Percentiles rank a stretch among this genome's conserved stretches.
These are phyloP conservation scores for Heteropelma amictum DNA, from an alignment of 2,888 invertebrate genomes.

Conservation along the genomic window DNA sequence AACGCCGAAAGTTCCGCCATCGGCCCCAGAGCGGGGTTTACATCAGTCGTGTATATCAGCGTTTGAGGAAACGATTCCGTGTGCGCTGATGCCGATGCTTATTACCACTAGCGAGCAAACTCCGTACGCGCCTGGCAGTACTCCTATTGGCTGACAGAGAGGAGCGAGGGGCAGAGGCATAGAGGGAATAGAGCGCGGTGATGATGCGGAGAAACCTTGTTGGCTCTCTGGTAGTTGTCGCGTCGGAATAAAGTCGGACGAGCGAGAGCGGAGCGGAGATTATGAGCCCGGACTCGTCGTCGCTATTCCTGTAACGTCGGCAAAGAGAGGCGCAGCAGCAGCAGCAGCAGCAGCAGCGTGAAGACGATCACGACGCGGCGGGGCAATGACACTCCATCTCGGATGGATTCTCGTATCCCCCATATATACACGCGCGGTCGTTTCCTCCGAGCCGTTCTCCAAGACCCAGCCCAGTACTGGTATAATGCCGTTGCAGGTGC, in stretches of 20 bases:
- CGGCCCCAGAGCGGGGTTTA: too few species aligned
- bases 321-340: conserved; percentile 26
- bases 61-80: too few species aligned
- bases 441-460: conserved; percentile 23
- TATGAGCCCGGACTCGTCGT: conserved; percentile 36
- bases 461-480: neutral
- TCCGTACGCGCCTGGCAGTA: neutral
- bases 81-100: neutral
- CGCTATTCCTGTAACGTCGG: conserved; percentile 70
- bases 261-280: conserved; percentile 35
- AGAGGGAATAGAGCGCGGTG: conserved; percentile 5
- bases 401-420: conserved; percentile 28
- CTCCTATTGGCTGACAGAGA: too few species aligned
- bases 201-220: conserved; percentile 26
- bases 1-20: too few species aligned
- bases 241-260: conserved; percentile 5
- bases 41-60: too few species aligned
- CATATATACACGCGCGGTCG: conserved; percentile 15
- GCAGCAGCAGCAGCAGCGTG: conserved; percentile 36
- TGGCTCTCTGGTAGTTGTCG: conserved; percentile 7
- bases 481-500: conserved; percentile 39
- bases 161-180: neutral
- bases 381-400: conserved; percentile 68
- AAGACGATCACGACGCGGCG: conserved; percentile 56
- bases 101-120: neutral